Base-by-base conservation (phyloP, 2,113 vertebrate species). In the Sterna hirundo region DNA sequence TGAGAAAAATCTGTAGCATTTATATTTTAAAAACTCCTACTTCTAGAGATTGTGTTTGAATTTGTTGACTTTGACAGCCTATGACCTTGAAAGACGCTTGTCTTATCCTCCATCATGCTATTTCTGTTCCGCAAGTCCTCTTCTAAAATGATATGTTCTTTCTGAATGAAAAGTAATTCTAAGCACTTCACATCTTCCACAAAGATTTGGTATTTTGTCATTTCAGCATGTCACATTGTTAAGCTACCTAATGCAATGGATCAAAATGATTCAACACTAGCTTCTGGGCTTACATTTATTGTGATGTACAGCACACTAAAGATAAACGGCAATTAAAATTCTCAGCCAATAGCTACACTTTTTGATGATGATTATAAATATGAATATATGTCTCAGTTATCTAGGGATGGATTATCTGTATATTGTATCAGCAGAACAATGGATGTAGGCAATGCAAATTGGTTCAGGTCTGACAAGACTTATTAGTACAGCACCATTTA, bases 131-230 rank as follows among this genome's bases (percentile, higher is more conserved):
- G 75, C 30, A 86, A 82, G 64, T 40, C 47, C 69, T 94, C 65
- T 85, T 68, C 44, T 87, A 87, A 81, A 91, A 61, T 51, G 68
- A 89, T 81, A 68, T 62, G 70, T 92, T 58, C 54, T 58, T 88
- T 92, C 64, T 68, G 89, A 93, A 95, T 92, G 80, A 94, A 95
- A 97, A 96, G 46, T 83, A 85, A 94, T 91, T 87, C 77, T 86
- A 58, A 94, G 78, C 47, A 57, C 44, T 87, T 96, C 78, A 75
- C 79, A 94, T 96, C 88, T 86, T 91, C 85, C 75, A 36, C 8
- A 61, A 68, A 76, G 81, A 95, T 89, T 61, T 81, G 49, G 61
- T 94, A 77, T 95, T 96, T 93, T 96, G 82, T 97, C 88, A 91
- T 91, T 94, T 88, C 80, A 90, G 60, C 30, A 27, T 38, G 85